These are phyloP conservation scores for Vimba vimba DNA, from an alignment of 2,113 vertebrate species.

Conservation along the genomic window DNA sequence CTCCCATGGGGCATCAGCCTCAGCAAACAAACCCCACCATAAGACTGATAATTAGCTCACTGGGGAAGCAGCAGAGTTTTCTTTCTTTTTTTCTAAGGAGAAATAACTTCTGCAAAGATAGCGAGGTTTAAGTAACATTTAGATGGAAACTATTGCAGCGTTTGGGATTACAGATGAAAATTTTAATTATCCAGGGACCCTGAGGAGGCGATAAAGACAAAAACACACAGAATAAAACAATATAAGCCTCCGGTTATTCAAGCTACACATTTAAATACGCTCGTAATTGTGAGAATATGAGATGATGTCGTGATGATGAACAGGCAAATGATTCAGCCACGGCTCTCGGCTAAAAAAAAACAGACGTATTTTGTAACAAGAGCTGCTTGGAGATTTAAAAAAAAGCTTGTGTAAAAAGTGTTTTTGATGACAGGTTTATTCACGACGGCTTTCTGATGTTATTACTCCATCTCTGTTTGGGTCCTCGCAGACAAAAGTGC, in stretches of 20 bases:
- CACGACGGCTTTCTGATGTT: neutral
- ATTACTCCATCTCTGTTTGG: neutral
- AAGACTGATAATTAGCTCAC: slow-evolving; percentile 60
- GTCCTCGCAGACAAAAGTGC: neutral
- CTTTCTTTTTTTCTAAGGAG: slow-evolving; percentile 28
- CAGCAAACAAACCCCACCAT: slow-evolving; percentile 49
- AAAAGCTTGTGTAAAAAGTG: neutral
- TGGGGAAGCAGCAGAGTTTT: slow-evolving; percentile 42
- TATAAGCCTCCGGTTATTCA: slow-evolving; percentile 40
- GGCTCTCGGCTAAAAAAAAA: neutral
- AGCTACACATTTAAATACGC: slow-evolving; percentile 32
- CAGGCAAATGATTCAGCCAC: neutral
- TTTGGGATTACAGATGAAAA: slow-evolving; percentile 36
- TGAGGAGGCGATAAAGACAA: slow-evolving; percentile 35
- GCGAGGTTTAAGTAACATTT: slow-evolving; percentile 13
- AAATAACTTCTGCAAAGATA: slow-evolving; percentile 37
- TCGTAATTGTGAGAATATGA: slow-evolving; percentile 42
- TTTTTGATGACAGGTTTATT: slow-evolving; percentile 3
- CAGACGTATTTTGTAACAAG: neutral
- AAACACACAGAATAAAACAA: slow-evolving; percentile 41
- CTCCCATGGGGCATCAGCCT: slow-evolving; percentile 36
- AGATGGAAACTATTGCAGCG: slow-evolving; percentile 24
- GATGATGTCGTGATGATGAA: slow-evolving; percentile 23
- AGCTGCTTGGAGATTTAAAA: neutral
- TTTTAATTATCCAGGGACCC: slow-evolving; percentile 49